A percentile compares a stretch with the other conserved stretches of the same genome.
Evolutionary conservation across 2,888 invertebrate species (phyloP).

Genomic region (Xestia rhomboidea): DNA sequence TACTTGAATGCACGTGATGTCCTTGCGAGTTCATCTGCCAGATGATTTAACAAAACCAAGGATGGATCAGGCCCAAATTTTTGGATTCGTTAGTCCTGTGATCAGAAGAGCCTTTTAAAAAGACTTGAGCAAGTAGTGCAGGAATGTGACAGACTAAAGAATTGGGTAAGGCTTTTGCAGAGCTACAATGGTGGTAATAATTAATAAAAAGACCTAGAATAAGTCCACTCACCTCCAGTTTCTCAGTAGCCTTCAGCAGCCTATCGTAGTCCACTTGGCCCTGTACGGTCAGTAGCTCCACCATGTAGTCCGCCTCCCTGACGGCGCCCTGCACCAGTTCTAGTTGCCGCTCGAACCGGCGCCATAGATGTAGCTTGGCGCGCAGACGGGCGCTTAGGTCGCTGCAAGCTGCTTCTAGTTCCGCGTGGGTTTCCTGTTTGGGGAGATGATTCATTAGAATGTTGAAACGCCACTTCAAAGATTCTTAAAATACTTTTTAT

Average conservation of each 20-base stretch:
- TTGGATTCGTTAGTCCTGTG: no score
- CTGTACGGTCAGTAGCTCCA: constrained; percentile 95
- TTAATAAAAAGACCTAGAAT: background rate
- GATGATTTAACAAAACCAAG: no score
- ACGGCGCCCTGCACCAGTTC: constrained; percentile 95
- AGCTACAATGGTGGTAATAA: background rate
- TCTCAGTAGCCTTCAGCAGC: constrained; percentile 95
- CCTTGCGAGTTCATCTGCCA: no score
- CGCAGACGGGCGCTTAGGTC: constrained; percentile 92
- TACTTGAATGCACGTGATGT: no score
- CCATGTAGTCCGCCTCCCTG: constrained; percentile 96
- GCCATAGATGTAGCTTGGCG: constrained; percentile 93
- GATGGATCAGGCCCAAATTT: no score
- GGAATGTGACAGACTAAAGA: background rate
- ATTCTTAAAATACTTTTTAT: background rate
- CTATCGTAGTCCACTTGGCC: constrained; percentile 96
- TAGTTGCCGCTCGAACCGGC: constrained; percentile 94
- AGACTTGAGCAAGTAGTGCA: background rate
- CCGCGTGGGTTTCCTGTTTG: constrained; percentile 93
- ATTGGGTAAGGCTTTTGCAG: background rate
- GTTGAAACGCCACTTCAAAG: fast-evolving
- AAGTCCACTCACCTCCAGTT: constrained; percentile 93
- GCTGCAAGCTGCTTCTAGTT: constrained; percentile 93
- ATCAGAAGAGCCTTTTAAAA: background rate
- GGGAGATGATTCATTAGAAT: background rate